Conservation (phyloP, 2,888 invertebrate genomes). For the Thymelicus acteon region DNA sequence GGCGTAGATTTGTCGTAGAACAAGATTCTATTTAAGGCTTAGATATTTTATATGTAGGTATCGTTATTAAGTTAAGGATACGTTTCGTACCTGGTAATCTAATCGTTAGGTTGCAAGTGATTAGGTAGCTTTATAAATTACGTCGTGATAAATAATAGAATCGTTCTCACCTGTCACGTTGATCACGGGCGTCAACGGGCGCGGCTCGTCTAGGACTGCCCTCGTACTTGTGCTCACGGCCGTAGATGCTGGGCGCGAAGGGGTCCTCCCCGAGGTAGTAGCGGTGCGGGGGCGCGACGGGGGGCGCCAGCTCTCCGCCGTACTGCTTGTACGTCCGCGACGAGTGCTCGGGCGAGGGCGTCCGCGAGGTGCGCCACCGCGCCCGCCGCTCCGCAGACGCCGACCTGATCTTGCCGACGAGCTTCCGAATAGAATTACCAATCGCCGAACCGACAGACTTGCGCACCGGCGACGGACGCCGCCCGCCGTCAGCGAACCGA, state of each 20-base stretch:
- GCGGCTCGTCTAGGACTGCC: constrained; percentile 83
- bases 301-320: constrained; percentile 79
- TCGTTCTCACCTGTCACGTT: constrained; percentile 76
- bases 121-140: neutral
- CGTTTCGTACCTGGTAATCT: constrained; percentile 35
- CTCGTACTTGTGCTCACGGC: constrained; percentile 93
- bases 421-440: constrained; percentile 92
- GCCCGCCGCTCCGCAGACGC: constrained; percentile 87
- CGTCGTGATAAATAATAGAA: neutral
- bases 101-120: neutral
- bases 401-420: constrained; percentile 93
- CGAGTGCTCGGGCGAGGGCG: constrained; percentile 86
- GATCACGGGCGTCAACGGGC: constrained; percentile 72
- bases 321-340: constrained; percentile 81
- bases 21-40: constrained; percentile 75
- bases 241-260: constrained; percentile 92
- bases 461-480: constrained; percentile 72
- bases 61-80: constrained; percentile 42
- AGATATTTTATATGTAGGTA: constrained; percentile 42
- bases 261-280: constrained; percentile 95
- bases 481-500: constrained; percentile 84
- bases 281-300: constrained; percentile 86
- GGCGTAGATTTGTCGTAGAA: constrained; percentile 59
- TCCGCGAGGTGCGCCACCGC: constrained; percentile 85
- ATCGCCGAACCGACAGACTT: constrained; percentile 86